These are phyloP conservation scores for Cheilosia urbana DNA, from an alignment of 2,888 invertebrate genomes.

Conservation along the genomic window DNA sequence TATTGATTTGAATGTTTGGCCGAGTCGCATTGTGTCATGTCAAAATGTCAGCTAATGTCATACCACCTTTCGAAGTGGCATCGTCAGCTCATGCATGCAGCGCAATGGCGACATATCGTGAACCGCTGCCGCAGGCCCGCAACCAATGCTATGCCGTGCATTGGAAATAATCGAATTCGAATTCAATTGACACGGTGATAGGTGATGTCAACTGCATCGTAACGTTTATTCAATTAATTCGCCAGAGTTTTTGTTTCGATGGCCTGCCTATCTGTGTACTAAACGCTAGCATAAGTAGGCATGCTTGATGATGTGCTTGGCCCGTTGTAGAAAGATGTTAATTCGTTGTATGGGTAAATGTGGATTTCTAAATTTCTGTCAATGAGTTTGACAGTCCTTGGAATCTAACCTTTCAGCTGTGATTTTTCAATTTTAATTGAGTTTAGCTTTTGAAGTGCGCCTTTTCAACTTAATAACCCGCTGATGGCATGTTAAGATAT, in stretches of 20 bases:
- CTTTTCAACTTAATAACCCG: background rate
- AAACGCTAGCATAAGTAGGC: too few relatives aligned
- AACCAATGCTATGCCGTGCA: conserved; percentile 29
- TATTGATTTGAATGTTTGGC: conserved; percentile 73
- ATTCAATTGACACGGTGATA: conserved; percentile 73
- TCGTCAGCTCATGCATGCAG: conserved; percentile 66
- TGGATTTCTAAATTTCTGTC: conserved; percentile 37
- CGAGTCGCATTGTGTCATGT: conserved; percentile 74
- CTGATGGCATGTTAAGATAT: background rate
- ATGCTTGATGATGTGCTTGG: conserved; percentile 13
- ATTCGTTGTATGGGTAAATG: conserved; percentile 4
- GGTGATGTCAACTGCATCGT: conserved; percentile 72
- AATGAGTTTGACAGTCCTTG: conserved; percentile 38
- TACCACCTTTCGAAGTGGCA: conserved; percentile 71
- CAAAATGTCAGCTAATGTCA: conserved; percentile 75
- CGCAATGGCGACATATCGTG: conserved; percentile 41
- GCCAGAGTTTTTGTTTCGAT: conserved; percentile 36
- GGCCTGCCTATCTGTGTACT: conserved; percentile 15
- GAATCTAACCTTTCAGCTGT: conserved; percentile 23
- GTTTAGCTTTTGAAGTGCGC: conserved; percentile 8
- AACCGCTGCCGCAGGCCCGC: background rate
- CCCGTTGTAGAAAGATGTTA: conserved; percentile 45
- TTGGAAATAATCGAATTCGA: conserved; percentile 66
- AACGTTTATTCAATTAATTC: conserved; percentile 74
- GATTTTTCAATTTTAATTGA: conserved; percentile 29